Evolutionary conservation across 2,113 vertebrate species (phyloP), one percentile per base, ranked within the genome.

Genomic region (Mus musculus): DNA sequence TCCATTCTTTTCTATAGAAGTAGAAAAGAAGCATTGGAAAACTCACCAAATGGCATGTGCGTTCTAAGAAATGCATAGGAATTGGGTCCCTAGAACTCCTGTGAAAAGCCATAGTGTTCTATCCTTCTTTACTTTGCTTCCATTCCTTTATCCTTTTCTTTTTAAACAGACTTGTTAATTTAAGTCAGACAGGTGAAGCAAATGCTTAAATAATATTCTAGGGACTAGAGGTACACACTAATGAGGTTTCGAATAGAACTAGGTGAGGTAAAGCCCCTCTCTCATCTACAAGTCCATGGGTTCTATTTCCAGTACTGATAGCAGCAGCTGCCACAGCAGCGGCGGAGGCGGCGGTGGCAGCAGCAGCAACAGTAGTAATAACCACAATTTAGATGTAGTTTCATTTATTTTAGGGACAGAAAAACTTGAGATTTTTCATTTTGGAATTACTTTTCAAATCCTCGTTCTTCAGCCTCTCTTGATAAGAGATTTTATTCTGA

Each of bases 401-500:
- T 9, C 52, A 81, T 96, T 93, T 33, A 54, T 36, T 52, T 54
- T 46, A 88, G 54, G 61, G n/a, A 16, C 3, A 12, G 4, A 11
- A 88, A 88, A 39, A 72, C 7, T 71, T 63, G 30, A 61, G 24
- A 4, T 54, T 8, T 36, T 95, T 91, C 28, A 76, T 91, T 80
- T 82, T 46, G 11, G 54, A 14, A 67, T 65, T 63, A 1, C 49
- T 72, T 72, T n/a, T 22, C 22, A 89, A 85, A 39, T 69, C 39
- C n/a, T 80, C 49, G 42, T 71, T 59, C 20, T 46, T 81, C 17
- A 52, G 36, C 4, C 10, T 65, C 5, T 1, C 63, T 84, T 56
- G 24, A 52, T 86, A 73, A 89, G 28, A 49, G 49, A 26, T 80
- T 95, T 80, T 89, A 13, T 75, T 86, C 10, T 63, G 69, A 80